phyloP scores from a whole-genome alignment of 2,888 invertebrate species.

The Balanococcus diminutus region DNA sequence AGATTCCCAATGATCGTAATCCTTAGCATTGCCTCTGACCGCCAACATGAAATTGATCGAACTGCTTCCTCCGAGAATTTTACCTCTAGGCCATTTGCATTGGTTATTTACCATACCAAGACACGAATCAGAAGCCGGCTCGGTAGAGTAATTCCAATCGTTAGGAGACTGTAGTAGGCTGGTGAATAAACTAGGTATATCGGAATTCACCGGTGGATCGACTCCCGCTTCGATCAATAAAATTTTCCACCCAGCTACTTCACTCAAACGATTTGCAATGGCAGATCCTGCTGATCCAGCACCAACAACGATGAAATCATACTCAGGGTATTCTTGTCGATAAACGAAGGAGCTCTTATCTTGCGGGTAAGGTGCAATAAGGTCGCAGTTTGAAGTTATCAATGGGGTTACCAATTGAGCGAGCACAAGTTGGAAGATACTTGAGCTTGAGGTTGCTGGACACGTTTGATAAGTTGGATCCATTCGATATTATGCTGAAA shows the following conservation, averaged over 20 bases:
- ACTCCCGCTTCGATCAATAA: conserved; percentile 39
- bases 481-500: conserved; percentile 24
- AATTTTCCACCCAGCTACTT: conserved; percentile 13
- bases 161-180: background rate
- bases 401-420: conserved; percentile 17
- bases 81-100: conserved; percentile 33
- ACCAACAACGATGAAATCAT: conserved; percentile 46
- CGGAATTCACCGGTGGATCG: conserved; percentile 45
- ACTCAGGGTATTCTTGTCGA: background rate
- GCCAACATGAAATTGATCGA: conserved; percentile 38
- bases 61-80: conserved; percentile 39
- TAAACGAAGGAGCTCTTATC: conserved; percentile 5
- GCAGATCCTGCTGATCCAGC: conserved; percentile 45
- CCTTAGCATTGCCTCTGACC: conserved; percentile 34
- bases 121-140: background rate
- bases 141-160: conserved; percentile 41
- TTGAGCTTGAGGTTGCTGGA: background rate
- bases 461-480: conserved; percentile 37
- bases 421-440: conserved; percentile 17
- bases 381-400: conserved; percentile 38
- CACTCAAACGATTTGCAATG: conserved; percentile 37
- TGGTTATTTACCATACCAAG: conserved; percentile 6
- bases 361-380: background rate
- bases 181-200: conserved; percentile 22
- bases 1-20: conserved; percentile 33